Conservation (phyloP, 2,888 invertebrate species). For the Noctuana brunneofusca region DNA sequence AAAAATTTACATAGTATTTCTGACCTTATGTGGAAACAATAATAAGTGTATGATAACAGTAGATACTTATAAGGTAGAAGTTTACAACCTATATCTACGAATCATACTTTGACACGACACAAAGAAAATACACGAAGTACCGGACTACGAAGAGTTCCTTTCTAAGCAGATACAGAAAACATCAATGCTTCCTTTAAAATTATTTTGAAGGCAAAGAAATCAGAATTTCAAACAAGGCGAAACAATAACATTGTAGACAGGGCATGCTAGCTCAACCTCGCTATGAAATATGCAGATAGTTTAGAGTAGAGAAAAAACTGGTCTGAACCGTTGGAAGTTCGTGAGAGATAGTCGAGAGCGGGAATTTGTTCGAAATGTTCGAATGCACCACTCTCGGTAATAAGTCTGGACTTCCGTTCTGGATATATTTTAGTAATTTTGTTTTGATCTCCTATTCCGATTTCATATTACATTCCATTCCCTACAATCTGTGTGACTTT, state of each 20-base stretch:
- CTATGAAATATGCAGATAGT: conserved; percentile 38
- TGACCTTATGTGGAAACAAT: too few relatives aligned
- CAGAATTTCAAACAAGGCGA: conserved; percentile 27
- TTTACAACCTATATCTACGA: too few relatives aligned
- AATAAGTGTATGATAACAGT: too few relatives aligned
- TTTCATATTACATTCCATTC: background rate
- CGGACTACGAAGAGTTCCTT: too few relatives aligned
- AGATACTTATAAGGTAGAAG: too few relatives aligned
- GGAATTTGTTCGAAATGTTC: conserved; percentile 29
- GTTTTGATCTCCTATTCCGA: conserved; percentile 2
- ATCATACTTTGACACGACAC: background rate
- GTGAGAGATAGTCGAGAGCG: conserved; percentile 30
- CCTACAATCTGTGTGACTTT: too few relatives aligned
- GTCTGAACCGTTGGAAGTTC: conserved; percentile 38
- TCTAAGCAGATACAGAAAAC: too few relatives aligned
- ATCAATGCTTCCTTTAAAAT: conserved; percentile 3
- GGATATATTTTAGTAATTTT: conserved; percentile 16
- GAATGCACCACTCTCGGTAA: conserved; percentile 31
- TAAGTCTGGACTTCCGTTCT: conserved; percentile 26
- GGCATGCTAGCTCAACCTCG: conserved; percentile 26
- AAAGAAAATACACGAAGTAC: background rate
- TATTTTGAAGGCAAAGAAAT: conserved; percentile 14
- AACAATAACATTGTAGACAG: conserved; percentile 26
- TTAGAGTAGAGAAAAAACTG: conserved; percentile 37
- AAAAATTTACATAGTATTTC: too few relatives aligned